Percentiles rank a stretch among this genome's conserved stretches.
Evolutionary conservation across 2,113 vertebrate genomes (phyloP).

Genomic region (Parus major): DNA sequence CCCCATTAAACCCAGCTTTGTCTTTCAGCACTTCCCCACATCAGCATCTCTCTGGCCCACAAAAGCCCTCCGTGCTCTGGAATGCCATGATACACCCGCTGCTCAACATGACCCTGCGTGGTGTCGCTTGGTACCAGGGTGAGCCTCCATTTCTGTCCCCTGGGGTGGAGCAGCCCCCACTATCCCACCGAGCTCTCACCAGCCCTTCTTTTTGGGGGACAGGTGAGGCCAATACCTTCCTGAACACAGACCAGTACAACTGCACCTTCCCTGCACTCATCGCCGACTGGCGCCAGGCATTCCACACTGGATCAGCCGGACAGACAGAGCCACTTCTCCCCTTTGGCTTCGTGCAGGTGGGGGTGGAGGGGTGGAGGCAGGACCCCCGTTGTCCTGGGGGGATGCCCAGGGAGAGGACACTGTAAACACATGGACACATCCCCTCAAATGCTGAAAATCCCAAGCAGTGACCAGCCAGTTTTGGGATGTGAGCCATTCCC

Average conservation of each 20-base stretch:
- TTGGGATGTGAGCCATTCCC: not conserved
- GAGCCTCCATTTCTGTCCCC: not conserved
- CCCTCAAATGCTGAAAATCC: not conserved
- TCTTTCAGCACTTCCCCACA: not conserved
- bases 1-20: not conserved
- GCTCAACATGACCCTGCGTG: slow-evolving; percentile 87
- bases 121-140: slow-evolving; percentile 94
- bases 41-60: not conserved
- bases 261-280: slow-evolving; percentile 90
- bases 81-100: slow-evolving; percentile 93
- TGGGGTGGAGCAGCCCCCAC: fast-evolving
- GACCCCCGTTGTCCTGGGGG: not conserved
- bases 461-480: fast-evolving
- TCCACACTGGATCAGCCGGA: slow-evolving; percentile 78
- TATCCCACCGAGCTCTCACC: not conserved
- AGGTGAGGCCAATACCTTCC: slow-evolving; percentile 83
- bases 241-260: slow-evolving; percentile 81
- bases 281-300: slow-evolving; percentile 85
- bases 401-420: not conserved
- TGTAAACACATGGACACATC: fast-evolving
- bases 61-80: slow-evolving; percentile 80
- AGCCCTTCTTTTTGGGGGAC: not conserved
- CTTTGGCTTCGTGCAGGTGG: slow-evolving; percentile 93
- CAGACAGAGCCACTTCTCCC: slow-evolving; percentile 83
- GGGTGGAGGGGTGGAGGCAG: not conserved